phyloP scores from a whole-genome alignment of 2,888 invertebrate species.

The Macrosiphum euphorbiae region DNA sequence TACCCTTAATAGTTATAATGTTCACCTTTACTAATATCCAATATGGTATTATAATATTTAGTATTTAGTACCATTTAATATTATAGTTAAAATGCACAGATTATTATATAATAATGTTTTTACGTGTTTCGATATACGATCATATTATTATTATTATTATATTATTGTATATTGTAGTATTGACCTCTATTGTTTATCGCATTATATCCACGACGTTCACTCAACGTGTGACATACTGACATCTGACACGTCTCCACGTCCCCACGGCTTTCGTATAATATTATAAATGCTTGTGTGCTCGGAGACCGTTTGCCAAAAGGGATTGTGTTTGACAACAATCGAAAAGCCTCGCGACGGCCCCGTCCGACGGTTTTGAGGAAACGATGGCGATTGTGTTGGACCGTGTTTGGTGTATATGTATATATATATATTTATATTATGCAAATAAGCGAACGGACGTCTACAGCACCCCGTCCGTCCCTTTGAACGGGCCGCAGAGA shows the following conservation, averaged over 20 bases:
- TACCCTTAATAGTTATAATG: not conserved
- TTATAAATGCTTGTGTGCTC: not conserved
- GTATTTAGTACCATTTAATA: not conserved
- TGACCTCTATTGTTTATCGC: not conserved
- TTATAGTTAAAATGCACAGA: not conserved
- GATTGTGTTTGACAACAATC: conserved; percentile 37
- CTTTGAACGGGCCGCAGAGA: not conserved
- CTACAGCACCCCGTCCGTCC: not conserved
- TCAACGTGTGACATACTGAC: not conserved
- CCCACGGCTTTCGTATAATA: not conserved
- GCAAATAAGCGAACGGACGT: conserved; percentile 1
- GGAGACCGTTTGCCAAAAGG: conserved; percentile 19
- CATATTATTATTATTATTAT: not conserved
- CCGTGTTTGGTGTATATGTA: not conserved
- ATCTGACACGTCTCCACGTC: conserved; percentile 16
- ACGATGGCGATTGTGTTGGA: not conserved
- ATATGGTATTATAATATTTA: not conserved
- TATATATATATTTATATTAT: not conserved
- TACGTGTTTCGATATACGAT: not conserved
- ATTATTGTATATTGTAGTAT: not conserved
- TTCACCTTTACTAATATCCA: not conserved
- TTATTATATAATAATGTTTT: not conserved
- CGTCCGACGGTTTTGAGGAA: not conserved
- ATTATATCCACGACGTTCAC: not conserved
- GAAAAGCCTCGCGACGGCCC: not conserved